Evolutionary conservation across 2,113 vertebrate genomes (phyloP).

Genomic region (Procavia capensis): DNA sequence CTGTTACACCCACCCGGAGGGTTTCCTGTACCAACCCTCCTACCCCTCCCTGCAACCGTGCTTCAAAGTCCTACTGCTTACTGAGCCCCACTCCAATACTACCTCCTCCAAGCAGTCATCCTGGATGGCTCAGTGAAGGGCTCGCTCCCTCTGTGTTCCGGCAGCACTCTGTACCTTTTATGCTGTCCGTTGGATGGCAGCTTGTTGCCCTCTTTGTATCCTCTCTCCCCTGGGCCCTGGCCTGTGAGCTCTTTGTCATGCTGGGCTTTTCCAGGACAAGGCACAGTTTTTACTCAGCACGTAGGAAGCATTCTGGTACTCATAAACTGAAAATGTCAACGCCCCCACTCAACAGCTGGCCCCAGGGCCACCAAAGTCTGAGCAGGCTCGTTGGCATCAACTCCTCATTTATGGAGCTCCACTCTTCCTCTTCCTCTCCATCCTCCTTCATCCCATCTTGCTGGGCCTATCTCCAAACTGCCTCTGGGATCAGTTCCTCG

Average conservation of each 20-base stretch:
- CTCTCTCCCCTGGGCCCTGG: background rate
- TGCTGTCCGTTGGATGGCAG: background rate
- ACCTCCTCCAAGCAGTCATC: background rate
- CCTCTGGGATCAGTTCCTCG: background rate
- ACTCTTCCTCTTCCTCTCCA: background rate
- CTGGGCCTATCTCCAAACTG: background rate
- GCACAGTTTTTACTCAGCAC: background rate
- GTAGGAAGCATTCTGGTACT: background rate
- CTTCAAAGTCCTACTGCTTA: background rate
- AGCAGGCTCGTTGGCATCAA: background rate
- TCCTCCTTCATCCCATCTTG: background rate
- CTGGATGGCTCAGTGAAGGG: background rate
- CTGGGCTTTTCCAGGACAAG: background rate
- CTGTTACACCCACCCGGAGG: background rate
- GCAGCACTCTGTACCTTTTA: background rate
- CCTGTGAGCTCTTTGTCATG: background rate
- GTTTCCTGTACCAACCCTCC: background rate
- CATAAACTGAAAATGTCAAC: background rate
- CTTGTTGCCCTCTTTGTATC: background rate
- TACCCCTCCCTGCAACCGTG: background rate
- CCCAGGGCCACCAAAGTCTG: background rate
- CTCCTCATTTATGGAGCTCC: background rate
- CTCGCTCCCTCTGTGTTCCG: background rate
- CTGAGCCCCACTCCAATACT: background rate
- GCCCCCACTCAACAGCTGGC: background rate